phyloP scores from a whole-genome alignment of 2,113 vertebrate species.

The Uria aalge region DNA sequence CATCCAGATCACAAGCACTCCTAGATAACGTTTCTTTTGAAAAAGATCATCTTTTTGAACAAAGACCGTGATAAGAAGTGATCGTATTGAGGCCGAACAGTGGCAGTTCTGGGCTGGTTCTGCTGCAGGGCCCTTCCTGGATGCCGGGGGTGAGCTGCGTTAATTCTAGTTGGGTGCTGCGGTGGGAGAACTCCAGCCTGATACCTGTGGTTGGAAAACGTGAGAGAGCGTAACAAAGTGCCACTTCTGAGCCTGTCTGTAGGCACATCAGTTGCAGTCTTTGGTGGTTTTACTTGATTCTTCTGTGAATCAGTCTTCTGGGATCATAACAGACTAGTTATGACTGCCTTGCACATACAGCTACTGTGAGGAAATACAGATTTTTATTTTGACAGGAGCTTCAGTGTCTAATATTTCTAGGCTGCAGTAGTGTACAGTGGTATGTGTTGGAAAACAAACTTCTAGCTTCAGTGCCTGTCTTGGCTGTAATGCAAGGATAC shows the following conservation, averaged over 20 bases:
- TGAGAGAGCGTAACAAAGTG: fast-evolving
- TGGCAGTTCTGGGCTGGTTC: neutral
- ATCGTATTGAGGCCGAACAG: fast-evolving
- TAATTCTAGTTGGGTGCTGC: neutral
- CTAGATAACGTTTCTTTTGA: fast-evolving
- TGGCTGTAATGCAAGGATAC: neutral
- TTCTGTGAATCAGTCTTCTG: neutral
- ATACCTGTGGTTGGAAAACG: neutral
- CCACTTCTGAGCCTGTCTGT: neutral
- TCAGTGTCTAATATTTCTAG: neutral
- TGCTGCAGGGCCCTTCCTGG: neutral
- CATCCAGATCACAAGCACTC: neutral
- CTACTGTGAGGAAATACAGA: neutral
- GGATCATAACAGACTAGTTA: neutral
- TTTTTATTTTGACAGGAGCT: neutral
- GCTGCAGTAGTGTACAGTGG: neutral
- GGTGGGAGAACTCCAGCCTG: fast-evolving
- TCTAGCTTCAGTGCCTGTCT: neutral
- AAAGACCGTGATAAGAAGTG: fast-evolving
- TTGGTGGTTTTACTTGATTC: neutral
- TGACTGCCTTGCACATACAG: neutral
- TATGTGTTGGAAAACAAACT: neutral
- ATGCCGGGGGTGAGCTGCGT: fast-evolving
- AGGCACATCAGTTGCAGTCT: neutral
- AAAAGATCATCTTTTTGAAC: fast-evolving